These are phyloP conservation scores for Zaprionus kolodkinae DNA, from an alignment of 1,140 invertebrate species.

Conservation along the genomic window DNA sequence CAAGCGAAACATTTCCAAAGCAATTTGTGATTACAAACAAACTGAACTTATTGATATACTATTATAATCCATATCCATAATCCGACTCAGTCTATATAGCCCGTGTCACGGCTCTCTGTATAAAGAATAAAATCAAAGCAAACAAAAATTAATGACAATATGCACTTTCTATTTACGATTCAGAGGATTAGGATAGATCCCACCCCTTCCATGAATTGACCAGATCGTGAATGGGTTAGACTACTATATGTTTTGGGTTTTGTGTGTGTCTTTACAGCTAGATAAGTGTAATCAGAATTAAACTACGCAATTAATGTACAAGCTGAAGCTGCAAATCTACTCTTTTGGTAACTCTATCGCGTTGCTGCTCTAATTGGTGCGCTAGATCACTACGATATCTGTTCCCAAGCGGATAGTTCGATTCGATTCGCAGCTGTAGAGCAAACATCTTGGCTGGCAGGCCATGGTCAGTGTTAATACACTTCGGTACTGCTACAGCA, in stretches of 20 bases:
- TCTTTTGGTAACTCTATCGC: background rate
- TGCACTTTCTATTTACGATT: background rate
- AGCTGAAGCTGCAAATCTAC: background rate
- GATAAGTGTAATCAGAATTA: conserved; percentile 13
- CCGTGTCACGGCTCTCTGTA: conserved; percentile 1
- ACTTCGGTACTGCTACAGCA: conserved; percentile 87
- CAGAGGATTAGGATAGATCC: background rate
- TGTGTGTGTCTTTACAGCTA: conserved; percentile 7
- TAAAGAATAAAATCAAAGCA: background rate
- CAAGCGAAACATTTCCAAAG: background rate
- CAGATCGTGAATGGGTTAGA: background rate
- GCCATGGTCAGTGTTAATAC: background rate
- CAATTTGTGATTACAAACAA: conserved; percentile 2
- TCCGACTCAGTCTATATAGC: background rate
- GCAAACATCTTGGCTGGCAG: background rate
- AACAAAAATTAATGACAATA: background rate
- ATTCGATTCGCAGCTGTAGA: background rate
- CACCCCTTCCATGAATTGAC: background rate
- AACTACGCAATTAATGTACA: conserved; percentile 36
- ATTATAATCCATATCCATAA: background rate
- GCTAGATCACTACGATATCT: background rate
- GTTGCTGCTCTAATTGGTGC: background rate
- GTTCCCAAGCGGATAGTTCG: background rate
- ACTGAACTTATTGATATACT: background rate
- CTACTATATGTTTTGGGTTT: background rate